These are phyloP conservation scores for Cephalopachus bancanus DNA, from an alignment of 2,797 vertebrate genomes.

Conservation along the genomic window DNA sequence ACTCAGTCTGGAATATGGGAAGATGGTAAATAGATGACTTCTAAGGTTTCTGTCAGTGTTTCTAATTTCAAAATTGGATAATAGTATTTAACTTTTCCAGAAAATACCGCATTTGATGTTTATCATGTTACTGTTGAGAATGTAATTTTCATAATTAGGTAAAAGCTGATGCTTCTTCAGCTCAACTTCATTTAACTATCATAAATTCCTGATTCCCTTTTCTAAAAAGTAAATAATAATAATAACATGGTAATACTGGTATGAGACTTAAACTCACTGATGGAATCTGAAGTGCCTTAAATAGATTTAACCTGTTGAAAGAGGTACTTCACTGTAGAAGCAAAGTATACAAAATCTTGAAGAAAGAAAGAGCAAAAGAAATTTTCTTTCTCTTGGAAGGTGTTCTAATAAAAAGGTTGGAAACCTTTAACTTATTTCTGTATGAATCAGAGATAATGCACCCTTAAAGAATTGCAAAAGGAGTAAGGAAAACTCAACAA, in stretches of 20 bases:
- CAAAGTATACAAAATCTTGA: background rate
- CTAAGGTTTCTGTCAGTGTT: background rate
- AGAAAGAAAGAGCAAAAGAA: slow-evolving; percentile 42
- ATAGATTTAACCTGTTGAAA: slow-evolving; percentile 29
- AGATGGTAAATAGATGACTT: background rate
- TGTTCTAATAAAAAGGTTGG: background rate
- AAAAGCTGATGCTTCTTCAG: slow-evolving; percentile 33
- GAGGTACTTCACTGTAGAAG: background rate
- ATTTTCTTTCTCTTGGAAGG: background rate
- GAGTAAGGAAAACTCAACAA: background rate
- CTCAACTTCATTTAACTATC: slow-evolving; percentile 35
- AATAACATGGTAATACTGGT: background rate
- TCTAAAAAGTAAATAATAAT: slow-evolving; percentile 14
- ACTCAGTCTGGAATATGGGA: background rate
- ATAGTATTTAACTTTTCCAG: background rate
- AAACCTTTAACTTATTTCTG: slow-evolving; percentile 39
- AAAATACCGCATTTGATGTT: background rate
- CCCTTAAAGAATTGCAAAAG: background rate
- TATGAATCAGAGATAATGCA: slow-evolving; percentile 3
- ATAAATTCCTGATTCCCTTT: slow-evolving; percentile 26
- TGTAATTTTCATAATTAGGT: slow-evolving; percentile 26
- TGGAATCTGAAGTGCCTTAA: background rate
- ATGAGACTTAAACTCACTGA: background rate
- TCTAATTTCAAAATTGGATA: slow-evolving; percentile 5
- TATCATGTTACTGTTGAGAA: background rate